Conservation (phyloP, 2,797 vertebrate genomes). For the Protosalanx chinensis region DNA sequence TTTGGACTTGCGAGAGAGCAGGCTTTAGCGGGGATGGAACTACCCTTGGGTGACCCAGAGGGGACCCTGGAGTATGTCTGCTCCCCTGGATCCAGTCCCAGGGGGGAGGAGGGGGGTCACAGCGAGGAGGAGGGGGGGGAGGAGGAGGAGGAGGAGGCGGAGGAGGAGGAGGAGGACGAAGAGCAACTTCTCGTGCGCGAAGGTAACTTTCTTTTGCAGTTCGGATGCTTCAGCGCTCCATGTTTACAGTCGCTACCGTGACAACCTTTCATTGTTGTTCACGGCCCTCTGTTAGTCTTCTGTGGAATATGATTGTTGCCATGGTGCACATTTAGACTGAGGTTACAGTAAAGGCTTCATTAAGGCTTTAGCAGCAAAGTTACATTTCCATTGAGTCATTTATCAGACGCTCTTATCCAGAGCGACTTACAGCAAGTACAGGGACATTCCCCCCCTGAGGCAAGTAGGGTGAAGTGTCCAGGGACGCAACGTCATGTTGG, state of each 20-base stretch:
- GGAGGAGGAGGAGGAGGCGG: conserved; percentile 46
- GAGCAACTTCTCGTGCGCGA: conserved; percentile 52
- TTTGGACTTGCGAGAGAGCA: conserved; percentile 27
- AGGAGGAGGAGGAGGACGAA: conserved; percentile 40
- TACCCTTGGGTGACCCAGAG: conserved; percentile 31
- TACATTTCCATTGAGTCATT: no score
- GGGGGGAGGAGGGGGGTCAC: conserved; percentile 39
- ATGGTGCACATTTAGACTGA: not conserved
- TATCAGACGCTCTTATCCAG: no score
- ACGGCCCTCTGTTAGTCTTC: not conserved
- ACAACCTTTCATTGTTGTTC: not conserved
- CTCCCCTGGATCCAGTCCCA: conserved; percentile 31
- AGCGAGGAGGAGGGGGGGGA: conserved; percentile 48
- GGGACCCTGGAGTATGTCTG: conserved; percentile 44
- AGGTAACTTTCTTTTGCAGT: conserved; percentile 16
- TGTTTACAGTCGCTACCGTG: no score
- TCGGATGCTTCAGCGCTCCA: not conserved
- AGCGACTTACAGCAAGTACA: no score
- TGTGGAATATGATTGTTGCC: not conserved
- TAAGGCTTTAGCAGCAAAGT: not conserved
- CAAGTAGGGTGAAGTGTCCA: no score
- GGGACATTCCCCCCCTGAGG: no score
- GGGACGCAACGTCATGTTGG: no score
- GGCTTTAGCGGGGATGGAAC: conserved; percentile 54
- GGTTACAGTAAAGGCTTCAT: not conserved